Conservation (phyloP, 2,113 vertebrate species). For the Chionomys nivalis region DNA sequence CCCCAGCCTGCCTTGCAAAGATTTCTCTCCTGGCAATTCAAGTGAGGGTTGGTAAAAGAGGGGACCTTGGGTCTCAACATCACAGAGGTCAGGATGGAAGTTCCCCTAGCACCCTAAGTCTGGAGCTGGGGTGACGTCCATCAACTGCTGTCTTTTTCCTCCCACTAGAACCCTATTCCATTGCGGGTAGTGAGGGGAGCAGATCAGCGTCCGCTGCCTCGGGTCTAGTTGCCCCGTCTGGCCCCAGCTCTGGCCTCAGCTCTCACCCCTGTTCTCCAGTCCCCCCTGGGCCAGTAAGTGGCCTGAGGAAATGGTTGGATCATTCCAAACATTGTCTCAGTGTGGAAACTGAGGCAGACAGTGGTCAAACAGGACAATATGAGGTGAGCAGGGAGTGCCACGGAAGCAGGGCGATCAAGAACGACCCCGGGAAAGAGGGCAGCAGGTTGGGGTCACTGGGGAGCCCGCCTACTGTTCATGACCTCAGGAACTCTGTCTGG, state of each 20-base stretch:
- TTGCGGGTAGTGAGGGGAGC: constrained; percentile 93
- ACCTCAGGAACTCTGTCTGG: constrained; percentile 55
- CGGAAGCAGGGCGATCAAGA: not conserved
- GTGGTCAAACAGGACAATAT: constrained; percentile 57
- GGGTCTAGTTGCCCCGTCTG: constrained; percentile 89
- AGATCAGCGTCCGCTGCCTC: constrained; percentile 93
- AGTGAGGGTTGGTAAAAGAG: not conserved
- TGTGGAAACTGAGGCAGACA: constrained; percentile 68
- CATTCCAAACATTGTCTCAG: constrained; percentile 78
- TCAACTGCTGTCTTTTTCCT: not conserved
- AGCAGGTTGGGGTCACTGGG: not conserved
- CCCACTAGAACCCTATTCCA: constrained; percentile 91
- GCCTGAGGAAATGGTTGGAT: constrained; percentile 79
- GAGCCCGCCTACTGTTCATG: not conserved
- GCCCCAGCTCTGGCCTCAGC: constrained; percentile 90
- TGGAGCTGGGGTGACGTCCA: constrained; percentile 2
- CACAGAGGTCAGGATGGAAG: not conserved
- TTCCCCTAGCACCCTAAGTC: not conserved
- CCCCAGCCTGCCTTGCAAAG: not conserved
- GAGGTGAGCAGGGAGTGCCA: constrained; percentile 71
- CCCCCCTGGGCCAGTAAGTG: constrained; percentile 63
- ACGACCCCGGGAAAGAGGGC: not conserved
- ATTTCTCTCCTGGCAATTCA: constrained; percentile 25
- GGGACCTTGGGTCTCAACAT: not conserved
- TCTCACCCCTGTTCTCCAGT: constrained; percentile 85